A percentile compares a stretch with the other conserved stretches of the same genome.
Evolutionary conservation across 2,797 vertebrate genomes (phyloP).

Genomic region (Ctenosaura bakeri): DNA sequence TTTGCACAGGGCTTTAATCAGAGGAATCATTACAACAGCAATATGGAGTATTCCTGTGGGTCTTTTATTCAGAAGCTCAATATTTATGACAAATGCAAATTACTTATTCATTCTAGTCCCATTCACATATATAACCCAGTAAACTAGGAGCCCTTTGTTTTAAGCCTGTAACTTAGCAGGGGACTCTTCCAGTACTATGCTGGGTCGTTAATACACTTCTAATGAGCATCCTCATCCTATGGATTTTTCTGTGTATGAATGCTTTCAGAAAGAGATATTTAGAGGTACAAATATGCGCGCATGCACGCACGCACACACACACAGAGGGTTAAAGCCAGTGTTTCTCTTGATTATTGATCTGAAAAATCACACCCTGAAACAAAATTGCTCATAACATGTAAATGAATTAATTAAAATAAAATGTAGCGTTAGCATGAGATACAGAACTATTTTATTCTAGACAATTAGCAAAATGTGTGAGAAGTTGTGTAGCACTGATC

Average conservation of each 20-base stretch:
- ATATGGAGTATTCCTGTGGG: neutral
- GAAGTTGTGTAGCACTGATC: slow-evolving; percentile 18
- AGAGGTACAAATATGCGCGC: neutral
- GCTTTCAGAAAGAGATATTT: neutral
- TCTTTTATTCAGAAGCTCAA: slow-evolving; percentile 17
- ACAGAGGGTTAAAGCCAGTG: neutral
- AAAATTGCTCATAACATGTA: neutral
- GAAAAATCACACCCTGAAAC: slow-evolving; percentile 12
- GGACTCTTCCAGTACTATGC: neutral
- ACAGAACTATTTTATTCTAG: slow-evolving; percentile 48
- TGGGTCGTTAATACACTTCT: neutral
- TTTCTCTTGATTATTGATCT: slow-evolving; percentile 30
- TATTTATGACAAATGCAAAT: slow-evolving; percentile 5
- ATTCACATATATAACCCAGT: neutral
- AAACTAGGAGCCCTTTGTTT: neutral
- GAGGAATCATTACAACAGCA: neutral
- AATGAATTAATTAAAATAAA: neutral
- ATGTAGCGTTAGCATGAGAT: slow-evolving; percentile 32
- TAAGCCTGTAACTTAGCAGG: slow-evolving; percentile 11
- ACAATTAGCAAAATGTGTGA: neutral
- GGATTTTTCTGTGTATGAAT: slow-evolving; percentile 2
- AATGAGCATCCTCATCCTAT: neutral
- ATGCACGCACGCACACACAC: no score
- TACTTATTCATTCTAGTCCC: neutral
- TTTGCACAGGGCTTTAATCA: neutral